Base-by-base conservation (phyloP, 2,888 invertebrate genomes). In the Entomobrya proxima region DNA sequence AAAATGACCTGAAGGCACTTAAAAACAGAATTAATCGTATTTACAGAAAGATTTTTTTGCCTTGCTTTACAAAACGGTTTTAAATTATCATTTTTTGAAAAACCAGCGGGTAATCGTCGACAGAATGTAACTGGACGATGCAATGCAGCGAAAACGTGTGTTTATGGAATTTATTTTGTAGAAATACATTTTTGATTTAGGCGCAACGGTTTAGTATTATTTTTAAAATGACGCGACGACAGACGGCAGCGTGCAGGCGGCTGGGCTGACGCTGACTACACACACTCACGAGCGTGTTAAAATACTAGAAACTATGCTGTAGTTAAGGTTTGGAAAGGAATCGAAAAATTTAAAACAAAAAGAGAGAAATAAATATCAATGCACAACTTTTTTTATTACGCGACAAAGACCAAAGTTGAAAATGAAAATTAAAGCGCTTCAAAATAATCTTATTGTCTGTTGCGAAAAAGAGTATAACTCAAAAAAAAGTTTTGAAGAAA, bases 51-150 rank as follows among this genome's bases (percentile, higher is more conserved):
- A 11, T 21, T 55, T 55, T 21, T 55, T 55, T 40, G 9, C 44
- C 15, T 40, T 40, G 9, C 44, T 40, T 40, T 15, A 40, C 15
- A 21, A 55, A 4, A 55, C 7, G 7, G n/a, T 13, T 47, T 50
- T 6, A n/a, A 13, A 50, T n/a, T 2, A 50, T 50, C 64, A 32
- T 69, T 55, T 30, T 47, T n/a, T 7, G 11, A 32, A 5, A 52
- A 74, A 81, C 27, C 81, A 81, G 81, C 81, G 69, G 81, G 81
- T 69, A 55, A 40, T 69, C 79, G 69, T 79, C 32, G 27, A 72
- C 13, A 37, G 9, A 69, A 21, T 0, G 21, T 24, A 24, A 40
- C 30, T 32, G n/a, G 6, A 32, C 11, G 32, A 35, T 64, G 64
- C 30, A 32, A 58, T 58, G 3, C 3, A 24, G 24, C 27, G 13